Evolutionary conservation across 2,113 vertebrate species (phyloP).

Genomic region (Ellobius talpinus): DNA sequence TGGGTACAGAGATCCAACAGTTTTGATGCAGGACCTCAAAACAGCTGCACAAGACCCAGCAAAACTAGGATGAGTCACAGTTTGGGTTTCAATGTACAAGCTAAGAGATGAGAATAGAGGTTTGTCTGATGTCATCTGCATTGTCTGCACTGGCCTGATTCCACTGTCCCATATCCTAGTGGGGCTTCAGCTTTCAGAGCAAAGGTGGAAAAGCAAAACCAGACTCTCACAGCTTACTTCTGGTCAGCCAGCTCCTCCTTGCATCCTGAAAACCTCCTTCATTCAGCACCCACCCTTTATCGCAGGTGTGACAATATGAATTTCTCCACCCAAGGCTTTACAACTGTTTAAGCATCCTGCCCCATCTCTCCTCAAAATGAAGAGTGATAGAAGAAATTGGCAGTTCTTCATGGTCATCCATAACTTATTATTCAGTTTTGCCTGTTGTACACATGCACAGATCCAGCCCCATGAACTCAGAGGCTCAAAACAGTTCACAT

Average conservation of each 20-base stretch:
- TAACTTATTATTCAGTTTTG: background rate
- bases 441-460: background rate
- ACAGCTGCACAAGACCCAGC: background rate
- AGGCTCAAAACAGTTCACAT: background rate
- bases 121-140: background rate
- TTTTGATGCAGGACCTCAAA: background rate
- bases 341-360: background rate
- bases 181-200: background rate
- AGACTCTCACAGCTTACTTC: background rate
- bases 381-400: background rate
- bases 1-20: too few relatives aligned
- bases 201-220: too few relatives aligned
- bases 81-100: background rate
- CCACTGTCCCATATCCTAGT: background rate
- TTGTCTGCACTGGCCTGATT: background rate
- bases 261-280: background rate
- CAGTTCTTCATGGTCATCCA: too few relatives aligned
- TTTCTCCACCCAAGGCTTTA: background rate
- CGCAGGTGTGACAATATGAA: background rate
- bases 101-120: background rate
- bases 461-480: background rate
- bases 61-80: background rate
- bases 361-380: background rate
- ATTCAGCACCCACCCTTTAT: background rate
- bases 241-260: background rate